Conservation (phyloP, 1,140 invertebrate species). For the Apis laboriosa region DNA sequence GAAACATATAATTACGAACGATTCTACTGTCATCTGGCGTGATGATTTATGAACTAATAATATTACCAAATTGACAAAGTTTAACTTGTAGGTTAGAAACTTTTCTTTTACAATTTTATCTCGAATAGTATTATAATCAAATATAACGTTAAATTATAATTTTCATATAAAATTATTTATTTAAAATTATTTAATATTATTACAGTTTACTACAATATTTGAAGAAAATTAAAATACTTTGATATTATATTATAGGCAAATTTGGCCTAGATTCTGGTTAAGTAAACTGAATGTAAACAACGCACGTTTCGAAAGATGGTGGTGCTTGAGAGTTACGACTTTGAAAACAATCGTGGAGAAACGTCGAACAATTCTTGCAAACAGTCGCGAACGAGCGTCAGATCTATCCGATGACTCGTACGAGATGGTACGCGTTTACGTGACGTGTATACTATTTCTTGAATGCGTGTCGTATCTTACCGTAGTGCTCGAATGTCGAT, state of each 20-base stretch:
- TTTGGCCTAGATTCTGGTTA: not conserved
- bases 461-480: not conserved
- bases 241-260: not conserved
- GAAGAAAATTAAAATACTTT: not conserved
- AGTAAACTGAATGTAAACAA: not conserved
- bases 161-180: too few species aligned
- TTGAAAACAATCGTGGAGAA: conserved; percentile 4
- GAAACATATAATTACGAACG: too few species aligned
- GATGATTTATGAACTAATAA: too few species aligned
- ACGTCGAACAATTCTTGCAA: not conserved
- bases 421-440: conserved; percentile 27
- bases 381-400: not conserved
- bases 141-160: too few species aligned
- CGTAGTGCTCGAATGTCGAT: conserved; percentile 7
- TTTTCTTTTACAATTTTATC: too few species aligned
- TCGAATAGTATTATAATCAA: too few species aligned
- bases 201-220: not conserved
- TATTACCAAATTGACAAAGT: too few species aligned
- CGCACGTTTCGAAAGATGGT: not conserved
- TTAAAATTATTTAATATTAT: too few species aligned
- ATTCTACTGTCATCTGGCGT: too few species aligned
- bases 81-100: too few species aligned
- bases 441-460: not conserved
- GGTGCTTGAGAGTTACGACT: conserved; percentile 8
- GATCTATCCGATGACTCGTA: not conserved